A percentile compares a stretch with the other conserved stretches of the same genome.
Evolutionary conservation across 1,140 invertebrate genomes (phyloP).

Genomic region (Proctacanthus coquilletti): DNA sequence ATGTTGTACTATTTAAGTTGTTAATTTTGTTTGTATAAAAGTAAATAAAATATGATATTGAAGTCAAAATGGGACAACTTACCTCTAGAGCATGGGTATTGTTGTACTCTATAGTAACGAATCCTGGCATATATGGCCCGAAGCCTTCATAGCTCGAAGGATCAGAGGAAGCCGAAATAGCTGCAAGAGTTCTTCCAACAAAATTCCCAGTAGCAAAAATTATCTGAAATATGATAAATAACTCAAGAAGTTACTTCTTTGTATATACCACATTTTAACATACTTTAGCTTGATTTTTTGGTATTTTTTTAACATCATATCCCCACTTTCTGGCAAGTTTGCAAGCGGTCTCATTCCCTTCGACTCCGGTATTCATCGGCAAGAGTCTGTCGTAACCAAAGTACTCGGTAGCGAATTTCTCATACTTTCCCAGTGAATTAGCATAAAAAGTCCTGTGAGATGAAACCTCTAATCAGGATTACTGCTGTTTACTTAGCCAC

Average conservation of each 20-base stretch:
- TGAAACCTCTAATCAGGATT: too few relatives aligned
- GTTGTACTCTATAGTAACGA: constrained; percentile 73
- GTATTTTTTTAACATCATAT: constrained; percentile 76
- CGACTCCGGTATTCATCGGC: constrained; percentile 96
- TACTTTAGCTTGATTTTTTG: constrained; percentile 52
- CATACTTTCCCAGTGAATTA: constrained; percentile 78
- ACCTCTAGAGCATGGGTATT: constrained; percentile 67
- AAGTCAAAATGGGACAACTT: too few relatives aligned
- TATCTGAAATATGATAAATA: constrained; percentile 31
- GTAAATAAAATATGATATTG: too few relatives aligned
- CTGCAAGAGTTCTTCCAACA: constrained; percentile 85
- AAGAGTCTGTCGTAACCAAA: constrained; percentile 86
- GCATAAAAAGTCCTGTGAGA: constrained; percentile 88
- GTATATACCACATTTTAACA: not conserved
- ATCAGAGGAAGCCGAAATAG: constrained; percentile 83
- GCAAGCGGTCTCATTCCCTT: constrained; percentile 85
- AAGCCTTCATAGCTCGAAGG: constrained; percentile 66
- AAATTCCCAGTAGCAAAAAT: constrained; percentile 89
- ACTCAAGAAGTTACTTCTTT: too few relatives aligned
- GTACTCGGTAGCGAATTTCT: constrained; percentile 72
- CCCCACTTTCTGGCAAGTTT: constrained; percentile 88
- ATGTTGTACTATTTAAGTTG: too few relatives aligned
- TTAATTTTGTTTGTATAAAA: too few relatives aligned
- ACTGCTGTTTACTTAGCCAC: too few relatives aligned
- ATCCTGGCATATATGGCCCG: constrained; percentile 89